Evolutionary conservation across 2,113 vertebrate species (phyloP).

Genomic region (Brienomyrus brachyistius): DNA sequence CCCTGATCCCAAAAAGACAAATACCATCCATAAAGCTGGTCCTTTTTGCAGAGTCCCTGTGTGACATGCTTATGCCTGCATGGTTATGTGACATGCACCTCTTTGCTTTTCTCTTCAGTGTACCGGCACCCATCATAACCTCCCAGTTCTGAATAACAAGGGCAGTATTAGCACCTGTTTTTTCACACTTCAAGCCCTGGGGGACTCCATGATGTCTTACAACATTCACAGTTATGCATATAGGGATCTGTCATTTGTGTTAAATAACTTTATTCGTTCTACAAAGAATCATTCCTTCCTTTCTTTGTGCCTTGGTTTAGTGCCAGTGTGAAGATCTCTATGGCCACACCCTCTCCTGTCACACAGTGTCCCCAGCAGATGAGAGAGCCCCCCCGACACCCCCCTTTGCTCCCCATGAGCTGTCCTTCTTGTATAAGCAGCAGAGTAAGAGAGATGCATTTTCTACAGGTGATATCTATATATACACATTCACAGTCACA

Average conservation of each 20-base stretch:
- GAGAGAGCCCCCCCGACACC: not conserved
- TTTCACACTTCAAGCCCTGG: not conserved
- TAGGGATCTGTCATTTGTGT: not conserved
- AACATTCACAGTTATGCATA: not conserved
- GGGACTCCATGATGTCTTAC: not conserved
- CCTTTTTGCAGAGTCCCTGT: not conserved
- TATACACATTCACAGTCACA: not conserved
- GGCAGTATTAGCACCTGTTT: not conserved
- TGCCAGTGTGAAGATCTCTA: not conserved
- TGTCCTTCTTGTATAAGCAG: not conserved
- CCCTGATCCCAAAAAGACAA: not conserved
- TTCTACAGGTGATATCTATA: not conserved
- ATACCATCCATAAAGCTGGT: not conserved
- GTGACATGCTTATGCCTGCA: not conserved
- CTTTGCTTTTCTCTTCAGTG: not conserved
- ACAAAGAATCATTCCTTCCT: not conserved
- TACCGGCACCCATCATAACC: not conserved
- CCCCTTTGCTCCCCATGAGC: not conserved
- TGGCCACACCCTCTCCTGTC: not conserved
- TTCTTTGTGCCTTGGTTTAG: not conserved
- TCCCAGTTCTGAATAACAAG: not conserved
- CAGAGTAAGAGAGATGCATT: not conserved
- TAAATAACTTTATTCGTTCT: not conserved
- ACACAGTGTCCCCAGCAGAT: not conserved
- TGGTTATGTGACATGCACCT: too few species aligned